Evolutionary conservation across 2,113 vertebrate genomes (phyloP).

Genomic region (Acrocephalus kingi): DNA sequence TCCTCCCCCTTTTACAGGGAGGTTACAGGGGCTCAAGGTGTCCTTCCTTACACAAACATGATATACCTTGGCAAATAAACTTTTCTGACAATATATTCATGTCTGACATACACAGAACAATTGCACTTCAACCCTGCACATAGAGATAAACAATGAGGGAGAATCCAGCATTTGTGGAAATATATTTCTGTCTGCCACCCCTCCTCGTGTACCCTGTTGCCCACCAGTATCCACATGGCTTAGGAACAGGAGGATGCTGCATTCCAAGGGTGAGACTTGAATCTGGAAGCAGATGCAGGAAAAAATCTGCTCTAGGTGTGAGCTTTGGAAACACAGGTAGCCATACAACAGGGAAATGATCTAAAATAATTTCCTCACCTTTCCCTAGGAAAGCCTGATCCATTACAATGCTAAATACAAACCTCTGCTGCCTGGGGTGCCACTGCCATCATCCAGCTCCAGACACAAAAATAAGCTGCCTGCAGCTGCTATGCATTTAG

Average conservation of each 20-base stretch:
- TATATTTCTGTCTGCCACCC: not conserved
- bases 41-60: not conserved
- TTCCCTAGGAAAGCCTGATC: not conserved
- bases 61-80: not conserved
- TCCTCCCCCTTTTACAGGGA: not conserved
- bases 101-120: not conserved
- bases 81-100: not conserved
- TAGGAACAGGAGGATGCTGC: not conserved
- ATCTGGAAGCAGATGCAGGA: not conserved
- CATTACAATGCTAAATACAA: not conserved
- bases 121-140: not conserved
- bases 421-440: not conserved
- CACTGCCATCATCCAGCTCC: not conserved
- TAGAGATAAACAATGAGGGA: not conserved
- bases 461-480: not conserved
- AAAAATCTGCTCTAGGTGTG: not conserved
- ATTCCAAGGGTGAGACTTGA: not conserved
- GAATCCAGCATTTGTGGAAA: not conserved
- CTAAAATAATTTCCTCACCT: not conserved
- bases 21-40: not conserved
- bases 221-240: accelerated
- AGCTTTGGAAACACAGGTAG: not conserved
- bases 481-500: not conserved
- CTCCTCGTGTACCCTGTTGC: accelerated
- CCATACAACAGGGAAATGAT: not conserved